phyloP scores from a whole-genome alignment of 2,888 invertebrate species.

The Allolobophora icterica region DNA sequence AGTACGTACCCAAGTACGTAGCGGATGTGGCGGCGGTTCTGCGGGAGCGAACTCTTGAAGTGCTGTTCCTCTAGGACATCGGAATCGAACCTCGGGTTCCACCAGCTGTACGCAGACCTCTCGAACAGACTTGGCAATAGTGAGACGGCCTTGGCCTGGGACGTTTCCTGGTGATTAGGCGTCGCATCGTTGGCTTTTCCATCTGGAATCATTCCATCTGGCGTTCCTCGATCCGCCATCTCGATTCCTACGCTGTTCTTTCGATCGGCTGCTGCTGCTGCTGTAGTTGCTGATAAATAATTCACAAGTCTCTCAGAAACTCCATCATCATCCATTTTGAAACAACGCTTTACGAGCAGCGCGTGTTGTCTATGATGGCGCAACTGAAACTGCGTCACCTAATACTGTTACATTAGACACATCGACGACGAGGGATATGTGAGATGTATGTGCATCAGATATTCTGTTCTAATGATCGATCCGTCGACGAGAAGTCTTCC shows the following conservation, averaged over 20 bases:
- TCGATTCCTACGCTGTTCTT: slow-evolving; percentile 22
- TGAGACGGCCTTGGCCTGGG: slow-evolving; percentile 85
- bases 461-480: neutral
- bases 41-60: slow-evolving; percentile 85
- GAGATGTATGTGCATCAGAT: neutral
- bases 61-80: slow-evolving; percentile 89
- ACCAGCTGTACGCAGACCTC: slow-evolving; percentile 71
- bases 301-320: neutral
- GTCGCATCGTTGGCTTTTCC: neutral
- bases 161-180: neutral
- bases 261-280: neutral
- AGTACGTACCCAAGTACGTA: slow-evolving; percentile 82
- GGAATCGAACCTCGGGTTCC: slow-evolving; percentile 92
- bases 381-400: no score
- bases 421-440: no score
- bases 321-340: neutral
- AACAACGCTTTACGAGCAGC: neutral
- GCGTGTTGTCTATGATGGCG: no score
- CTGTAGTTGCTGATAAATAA: neutral
- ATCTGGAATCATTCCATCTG: neutral
- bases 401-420: no score
- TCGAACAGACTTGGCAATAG: slow-evolving; percentile 44
- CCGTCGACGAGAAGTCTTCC: neutral
- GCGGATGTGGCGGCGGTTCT: slow-evolving; percentile 88
- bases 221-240: slow-evolving; percentile 38